Base-by-base conservation (phyloP, 2,113 vertebrate genomes). In the Hiodon alosoides region DNA sequence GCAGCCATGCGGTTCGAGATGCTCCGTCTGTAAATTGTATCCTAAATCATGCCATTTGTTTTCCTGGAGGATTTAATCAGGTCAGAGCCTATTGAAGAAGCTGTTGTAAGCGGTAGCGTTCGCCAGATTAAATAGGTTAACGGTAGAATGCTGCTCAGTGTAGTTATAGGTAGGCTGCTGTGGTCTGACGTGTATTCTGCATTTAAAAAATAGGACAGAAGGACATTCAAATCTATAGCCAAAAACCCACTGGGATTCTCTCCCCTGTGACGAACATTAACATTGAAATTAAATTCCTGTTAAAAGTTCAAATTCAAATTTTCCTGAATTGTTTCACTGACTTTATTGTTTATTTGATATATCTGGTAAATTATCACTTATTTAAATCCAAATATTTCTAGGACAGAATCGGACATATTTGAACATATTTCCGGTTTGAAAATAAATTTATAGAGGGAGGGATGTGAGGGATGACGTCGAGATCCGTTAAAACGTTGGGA, bases 41-140 rank as follows among this genome's bases (percentile, higher is more conserved):
- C 64, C 53, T 9, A 54, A 59, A 67, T 59, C 65, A 58, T 75
- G 55, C 46, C 70, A 11, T 54, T 48, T 9, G 14, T 55, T 66
- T 52, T 14, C 65, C 68, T 75, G 52, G 65, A 59, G 14, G 54
- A 75, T 55, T 75, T 58, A 67, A 54, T 67, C 52, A 67, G 64
- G 47, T 66, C 46, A 14, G 57, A 48, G 47, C 64, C 46, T 66
- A 17, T 9, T 66, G 4, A 11, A 66, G 2, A 46, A 46, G 62
- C 9, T 65, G 48, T 47, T 7, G 7, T 51, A 13, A 58, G 17
- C 11, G 3, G n/a, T 1, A 4, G 9, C 31, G 31, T 31, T 31
- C 31, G 31, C 31, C 31, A 31, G 31, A 31, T 31, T 31, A 31
- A 31, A 31, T 31, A 31, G 31, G 31, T 31, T 31, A 31, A 31